phyloP scores from a whole-genome alignment of 2,797 vertebrate species.

The Cygnus olor region DNA sequence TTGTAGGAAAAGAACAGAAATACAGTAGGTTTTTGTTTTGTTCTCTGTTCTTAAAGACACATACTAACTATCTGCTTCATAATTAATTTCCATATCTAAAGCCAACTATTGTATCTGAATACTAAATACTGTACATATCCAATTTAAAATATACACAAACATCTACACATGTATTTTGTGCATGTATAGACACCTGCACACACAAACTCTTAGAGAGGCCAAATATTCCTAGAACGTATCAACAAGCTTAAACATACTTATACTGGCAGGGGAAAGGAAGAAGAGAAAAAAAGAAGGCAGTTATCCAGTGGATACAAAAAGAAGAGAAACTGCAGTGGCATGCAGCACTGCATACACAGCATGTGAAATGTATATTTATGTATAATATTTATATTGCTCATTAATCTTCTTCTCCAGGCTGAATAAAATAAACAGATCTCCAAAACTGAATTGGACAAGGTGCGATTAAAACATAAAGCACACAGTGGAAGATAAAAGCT shows the following conservation, averaged over 20 bases:
- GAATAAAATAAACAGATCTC: slow-evolving; percentile 25
- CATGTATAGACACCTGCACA: not conserved
- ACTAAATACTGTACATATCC: not conserved
- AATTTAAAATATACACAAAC: not conserved
- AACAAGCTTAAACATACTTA: not conserved
- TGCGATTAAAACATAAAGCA: slow-evolving; percentile 20
- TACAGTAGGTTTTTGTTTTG: not conserved
- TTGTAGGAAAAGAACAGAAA: not conserved
- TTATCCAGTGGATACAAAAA: not conserved
- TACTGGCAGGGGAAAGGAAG: accelerated
- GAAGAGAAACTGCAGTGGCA: slow-evolving; percentile 7
- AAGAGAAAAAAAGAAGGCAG: not conserved
- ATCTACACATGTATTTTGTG: not conserved
- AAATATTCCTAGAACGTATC: not conserved
- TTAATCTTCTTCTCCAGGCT: slow-evolving; percentile 22
- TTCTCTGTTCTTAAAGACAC: slow-evolving; percentile 27
- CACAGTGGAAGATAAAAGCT: slow-evolving; percentile 1
- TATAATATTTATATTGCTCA: not conserved
- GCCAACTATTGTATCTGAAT: not conserved
- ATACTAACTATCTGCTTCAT: slow-evolving; percentile 11
- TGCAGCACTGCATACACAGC: slow-evolving; percentile 21
- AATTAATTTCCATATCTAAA: slow-evolving; percentile 33
- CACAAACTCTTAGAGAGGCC: not conserved
- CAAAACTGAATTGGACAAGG: slow-evolving; percentile 2
- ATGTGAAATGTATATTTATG: not conserved